Conservation (phyloP, 2,797 vertebrate genomes). For the Phataginus tetradactyla region DNA sequence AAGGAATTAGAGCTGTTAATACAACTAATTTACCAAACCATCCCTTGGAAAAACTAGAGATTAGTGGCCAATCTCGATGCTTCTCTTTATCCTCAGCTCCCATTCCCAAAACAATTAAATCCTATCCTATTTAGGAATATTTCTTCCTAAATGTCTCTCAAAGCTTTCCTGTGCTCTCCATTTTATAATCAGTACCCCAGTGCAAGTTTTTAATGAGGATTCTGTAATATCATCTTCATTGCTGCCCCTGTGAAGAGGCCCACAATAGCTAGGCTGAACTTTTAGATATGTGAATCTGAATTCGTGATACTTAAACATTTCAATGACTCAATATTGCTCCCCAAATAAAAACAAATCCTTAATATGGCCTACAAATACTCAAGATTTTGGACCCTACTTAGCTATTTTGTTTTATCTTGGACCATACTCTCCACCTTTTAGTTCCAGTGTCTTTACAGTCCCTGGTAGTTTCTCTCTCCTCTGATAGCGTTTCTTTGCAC, state of each 20-base stretch:
- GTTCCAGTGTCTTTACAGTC: neutral
- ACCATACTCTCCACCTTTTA: neutral
- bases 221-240: neutral
- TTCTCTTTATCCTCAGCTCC: neutral
- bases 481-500: slow-evolving; percentile 12
- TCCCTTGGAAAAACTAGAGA: neutral
- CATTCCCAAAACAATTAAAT: neutral
- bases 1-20: neutral
- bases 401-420: neutral
- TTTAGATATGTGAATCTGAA: neutral
- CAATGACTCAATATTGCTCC: neutral
- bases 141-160: neutral
- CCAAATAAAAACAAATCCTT: neutral
- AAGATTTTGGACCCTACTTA: neutral
- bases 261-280: neutral
- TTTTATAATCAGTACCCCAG: neutral
- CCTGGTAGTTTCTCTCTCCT: neutral
- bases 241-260: neutral
- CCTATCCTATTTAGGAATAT: neutral
- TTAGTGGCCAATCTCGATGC: neutral
- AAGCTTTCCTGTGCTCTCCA: neutral
- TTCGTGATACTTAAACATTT: neutral
- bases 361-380: neutral
- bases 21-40: neutral
- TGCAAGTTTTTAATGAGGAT: neutral